Evolutionary conservation across 2,888 invertebrate species (phyloP), one percentile per base, ranked within the genome.

Genomic region (Papilio gigon): DNA sequence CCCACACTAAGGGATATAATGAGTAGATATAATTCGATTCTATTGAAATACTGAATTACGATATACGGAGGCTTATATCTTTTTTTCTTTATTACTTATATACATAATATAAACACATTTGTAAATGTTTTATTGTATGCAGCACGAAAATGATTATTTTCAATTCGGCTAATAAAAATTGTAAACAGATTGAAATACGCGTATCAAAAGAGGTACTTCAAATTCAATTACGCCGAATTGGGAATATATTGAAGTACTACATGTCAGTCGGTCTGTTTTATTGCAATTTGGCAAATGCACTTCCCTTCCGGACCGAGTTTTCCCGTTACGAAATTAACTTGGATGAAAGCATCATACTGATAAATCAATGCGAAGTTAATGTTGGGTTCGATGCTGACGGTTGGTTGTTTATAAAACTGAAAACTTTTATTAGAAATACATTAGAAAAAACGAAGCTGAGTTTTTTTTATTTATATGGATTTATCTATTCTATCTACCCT

Each of bases 241-340:
- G n/a, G 53, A 30, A 27, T 53, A 12, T 9, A 53, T 30, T 4
- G 33, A 62, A 42, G 62, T 62, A 44, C 11, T 59, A 17, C 61
- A 40, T 56, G 61, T 47, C 59, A 47, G 37, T 25, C 37, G 35
- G 33, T 53, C n/a, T 50, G 67, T 67, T 67, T 61, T 33, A 67
- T 66, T 40, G 40, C 67, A 67, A 67, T 67, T 61, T 61, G 67
- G 61, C 61, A 67, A 67, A 61, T 67, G 67, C 61, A 50, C 50
- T 61, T 12, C 50, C 37, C 53, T 67, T 25, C 12, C 50, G 20
- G 25, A 40, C 27, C 59, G 42, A 53, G 64, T 56, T 60, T 47
- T 60, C 60, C 60, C 60, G 47, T 27, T 66, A 25, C 35, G 33
- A 44, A 66, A 61, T 67, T 50, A 53, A 67, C 50, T 30, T 50